phyloP scores from a whole-genome alignment of 2,113 vertebrate genomes.

The Mus pahari region DNA sequence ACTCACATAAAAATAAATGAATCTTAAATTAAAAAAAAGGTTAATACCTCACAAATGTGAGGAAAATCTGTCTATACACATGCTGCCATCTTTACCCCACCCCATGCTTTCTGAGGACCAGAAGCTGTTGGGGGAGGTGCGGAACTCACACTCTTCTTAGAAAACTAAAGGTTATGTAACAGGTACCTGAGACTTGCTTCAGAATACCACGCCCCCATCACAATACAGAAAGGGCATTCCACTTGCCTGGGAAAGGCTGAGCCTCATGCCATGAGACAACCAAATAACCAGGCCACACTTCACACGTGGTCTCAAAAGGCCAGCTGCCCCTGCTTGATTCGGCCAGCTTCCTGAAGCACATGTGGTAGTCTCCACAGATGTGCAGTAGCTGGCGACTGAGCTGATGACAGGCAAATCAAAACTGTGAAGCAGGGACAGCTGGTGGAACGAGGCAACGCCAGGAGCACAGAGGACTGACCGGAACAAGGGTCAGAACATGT shows the following conservation, averaged over 20 bases:
- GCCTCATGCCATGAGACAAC: background rate
- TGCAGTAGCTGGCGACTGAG: background rate
- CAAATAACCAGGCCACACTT: background rate
- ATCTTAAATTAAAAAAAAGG: background rate
- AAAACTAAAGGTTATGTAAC: conserved; percentile 5
- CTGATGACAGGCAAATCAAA: conserved; percentile 31
- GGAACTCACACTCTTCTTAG: background rate
- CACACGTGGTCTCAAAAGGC: background rate
- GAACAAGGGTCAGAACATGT: background rate
- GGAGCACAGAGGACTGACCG: background rate
- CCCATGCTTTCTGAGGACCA: background rate
- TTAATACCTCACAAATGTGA: background rate
- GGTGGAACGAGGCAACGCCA: background rate
- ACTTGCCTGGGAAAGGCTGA: background rate
- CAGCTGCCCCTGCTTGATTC: background rate
- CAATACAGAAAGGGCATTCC: background rate
- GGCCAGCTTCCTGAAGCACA: background rate
- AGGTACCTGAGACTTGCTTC: background rate
- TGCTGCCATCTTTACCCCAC: background rate
- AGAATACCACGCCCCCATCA: background rate
- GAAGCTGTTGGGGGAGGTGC: background rate
- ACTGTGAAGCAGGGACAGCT: background rate
- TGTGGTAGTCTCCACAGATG: background rate
- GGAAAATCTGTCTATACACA: background rate
- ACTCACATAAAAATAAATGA: no score